Evolutionary conservation across 2,113 vertebrate genomes (phyloP).

Genomic region (Microtus oregoni): DNA sequence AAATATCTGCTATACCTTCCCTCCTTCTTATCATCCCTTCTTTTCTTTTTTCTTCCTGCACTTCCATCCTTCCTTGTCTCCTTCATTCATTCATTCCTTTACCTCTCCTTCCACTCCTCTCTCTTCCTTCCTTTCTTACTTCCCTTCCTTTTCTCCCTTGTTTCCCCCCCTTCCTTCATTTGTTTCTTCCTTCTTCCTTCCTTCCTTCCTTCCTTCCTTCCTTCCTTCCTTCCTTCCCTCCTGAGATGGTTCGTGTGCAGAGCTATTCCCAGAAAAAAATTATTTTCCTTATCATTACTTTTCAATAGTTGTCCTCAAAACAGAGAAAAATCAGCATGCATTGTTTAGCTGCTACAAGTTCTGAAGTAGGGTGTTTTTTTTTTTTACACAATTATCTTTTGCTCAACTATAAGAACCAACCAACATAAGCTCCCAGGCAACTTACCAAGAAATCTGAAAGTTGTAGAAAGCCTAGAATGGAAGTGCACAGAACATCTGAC

Average conservation of each 20-base stretch:
- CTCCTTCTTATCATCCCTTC: background rate
- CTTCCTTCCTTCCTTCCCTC: background rate
- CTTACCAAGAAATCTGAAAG: background rate
- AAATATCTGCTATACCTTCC: background rate
- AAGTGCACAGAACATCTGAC: background rate
- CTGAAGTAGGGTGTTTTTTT: background rate
- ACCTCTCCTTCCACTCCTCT: fast-evolving
- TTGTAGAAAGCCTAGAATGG: background rate
- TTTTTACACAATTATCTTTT: background rate
- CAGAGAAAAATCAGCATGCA: background rate
- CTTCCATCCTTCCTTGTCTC: background rate
- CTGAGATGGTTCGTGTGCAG: background rate
- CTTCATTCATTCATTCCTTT: background rate
- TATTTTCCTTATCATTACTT: background rate
- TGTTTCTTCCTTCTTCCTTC: background rate
- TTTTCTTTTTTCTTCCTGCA: background rate
- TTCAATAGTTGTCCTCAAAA: background rate
- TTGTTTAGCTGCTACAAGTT: background rate
- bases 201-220: background rate
- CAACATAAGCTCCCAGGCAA: background rate
- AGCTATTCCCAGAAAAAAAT: background rate
- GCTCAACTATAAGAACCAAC: background rate
- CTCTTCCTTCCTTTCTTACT: too few species aligned
- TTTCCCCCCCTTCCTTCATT: background rate
- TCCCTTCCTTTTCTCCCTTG: background rate